Percentiles rank a stretch among this genome's conserved stretches.
phyloP scores from a whole-genome alignment of 2,113 vertebrate genomes.

The Rhinichthys klamathensis region DNA sequence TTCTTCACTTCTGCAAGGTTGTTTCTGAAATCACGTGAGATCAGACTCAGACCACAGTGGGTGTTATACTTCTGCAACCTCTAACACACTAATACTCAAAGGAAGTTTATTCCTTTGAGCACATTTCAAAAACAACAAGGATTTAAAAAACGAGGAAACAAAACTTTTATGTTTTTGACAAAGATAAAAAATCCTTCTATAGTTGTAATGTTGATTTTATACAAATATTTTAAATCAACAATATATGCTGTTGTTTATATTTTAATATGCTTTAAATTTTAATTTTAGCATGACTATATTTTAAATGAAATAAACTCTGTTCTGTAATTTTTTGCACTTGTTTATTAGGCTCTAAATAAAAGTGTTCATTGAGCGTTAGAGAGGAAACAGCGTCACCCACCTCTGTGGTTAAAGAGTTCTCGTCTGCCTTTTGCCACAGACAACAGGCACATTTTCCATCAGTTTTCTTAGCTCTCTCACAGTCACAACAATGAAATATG shows the following conservation, averaged over 20 bases:
- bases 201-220: not conserved
- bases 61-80: not conserved
- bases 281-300: not conserved
- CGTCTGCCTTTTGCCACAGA: not conserved
- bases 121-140: not conserved
- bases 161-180: too few species aligned
- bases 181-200: too few species aligned
- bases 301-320: not conserved
- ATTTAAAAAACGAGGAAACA: not conserved
- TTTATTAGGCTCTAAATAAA: not conserved
- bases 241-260: not conserved
- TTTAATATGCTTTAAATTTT: not conserved
- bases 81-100: not conserved
- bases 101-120: not conserved
- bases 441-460: not conserved
- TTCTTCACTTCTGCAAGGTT: too few species aligned
- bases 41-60: not conserved
- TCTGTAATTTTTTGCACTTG: not conserved
- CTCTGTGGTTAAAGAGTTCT: not conserved
- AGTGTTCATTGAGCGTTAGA: not conserved
- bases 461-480: not conserved
- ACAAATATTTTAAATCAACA: not conserved
- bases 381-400: not conserved
- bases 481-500: not conserved
- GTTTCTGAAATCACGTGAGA: not conserved